Conservation (phyloP, 2,113 vertebrate genomes). For the Paramormyrops kingsleyae region DNA sequence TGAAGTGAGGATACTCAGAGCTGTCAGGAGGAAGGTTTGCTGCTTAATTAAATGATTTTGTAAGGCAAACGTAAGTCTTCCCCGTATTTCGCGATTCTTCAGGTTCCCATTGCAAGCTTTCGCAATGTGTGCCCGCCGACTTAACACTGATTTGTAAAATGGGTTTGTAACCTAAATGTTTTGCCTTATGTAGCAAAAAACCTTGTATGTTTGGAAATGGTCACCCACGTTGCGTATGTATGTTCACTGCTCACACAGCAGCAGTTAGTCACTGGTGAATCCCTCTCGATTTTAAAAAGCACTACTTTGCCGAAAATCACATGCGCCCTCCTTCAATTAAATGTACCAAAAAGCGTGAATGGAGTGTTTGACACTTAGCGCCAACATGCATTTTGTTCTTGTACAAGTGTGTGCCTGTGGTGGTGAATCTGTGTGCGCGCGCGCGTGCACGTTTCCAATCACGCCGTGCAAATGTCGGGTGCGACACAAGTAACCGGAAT, state of each 20-base stretch:
- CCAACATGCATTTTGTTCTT: slow-evolving; percentile 6
- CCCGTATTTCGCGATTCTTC: slow-evolving; percentile 54
- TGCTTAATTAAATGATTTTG: slow-evolving; percentile 43
- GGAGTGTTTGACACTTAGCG: slow-evolving; percentile 56
- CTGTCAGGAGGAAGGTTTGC: slow-evolving; percentile 39
- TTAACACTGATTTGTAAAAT: neutral
- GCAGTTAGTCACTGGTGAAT: neutral
- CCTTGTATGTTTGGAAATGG: neutral
- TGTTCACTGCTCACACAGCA: neutral
- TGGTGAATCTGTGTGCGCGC: slow-evolving; percentile 12
- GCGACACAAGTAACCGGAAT: slow-evolving; percentile 36
- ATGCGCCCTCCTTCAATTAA: slow-evolving; percentile 42
- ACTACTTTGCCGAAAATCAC: neutral
- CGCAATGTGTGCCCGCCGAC: neutral
- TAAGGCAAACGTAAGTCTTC: slow-evolving; percentile 28
- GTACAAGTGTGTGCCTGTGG: neutral
- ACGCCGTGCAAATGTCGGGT: slow-evolving; percentile 48
- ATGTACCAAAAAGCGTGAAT: slow-evolving; percentile 51
- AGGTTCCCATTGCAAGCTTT: slow-evolving; percentile 28
- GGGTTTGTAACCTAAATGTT: neutral
- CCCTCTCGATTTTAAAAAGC: neutral
- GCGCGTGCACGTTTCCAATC: slow-evolving; percentile 29
- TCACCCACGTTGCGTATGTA: neutral
- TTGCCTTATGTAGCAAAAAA: neutral
- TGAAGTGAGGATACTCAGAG: slow-evolving; percentile 19